Conservation (phyloP, 2,113 vertebrate genomes). For the Bos javanicus region DNA sequence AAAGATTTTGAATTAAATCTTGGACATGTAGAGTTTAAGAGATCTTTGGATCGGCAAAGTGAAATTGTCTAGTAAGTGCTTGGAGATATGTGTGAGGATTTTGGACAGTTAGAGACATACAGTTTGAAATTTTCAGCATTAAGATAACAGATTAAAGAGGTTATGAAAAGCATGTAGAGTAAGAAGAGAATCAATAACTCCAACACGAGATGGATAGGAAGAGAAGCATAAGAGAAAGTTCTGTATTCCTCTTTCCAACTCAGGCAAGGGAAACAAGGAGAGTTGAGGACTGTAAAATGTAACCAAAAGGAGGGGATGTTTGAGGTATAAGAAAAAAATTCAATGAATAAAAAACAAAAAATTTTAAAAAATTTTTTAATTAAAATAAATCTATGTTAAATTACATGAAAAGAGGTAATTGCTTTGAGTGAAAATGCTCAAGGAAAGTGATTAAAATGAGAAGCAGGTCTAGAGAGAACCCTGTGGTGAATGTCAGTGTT, state of each 20-base stretch:
- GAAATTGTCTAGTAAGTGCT: background rate
- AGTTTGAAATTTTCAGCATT: background rate
- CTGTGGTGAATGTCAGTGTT: background rate
- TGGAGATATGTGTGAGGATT: background rate
- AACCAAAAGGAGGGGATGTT: background rate
- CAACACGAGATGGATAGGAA: background rate
- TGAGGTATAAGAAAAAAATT: background rate
- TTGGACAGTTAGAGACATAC: background rate
- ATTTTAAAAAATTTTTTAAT: background rate
- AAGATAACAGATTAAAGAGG: background rate
- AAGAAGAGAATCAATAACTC: background rate
- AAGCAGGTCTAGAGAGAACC: background rate
- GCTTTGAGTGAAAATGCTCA: background rate
- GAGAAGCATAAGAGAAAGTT: background rate
- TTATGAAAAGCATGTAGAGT: background rate
- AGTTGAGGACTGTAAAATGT: background rate
- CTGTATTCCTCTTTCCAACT: background rate
- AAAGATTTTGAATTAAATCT: background rate
- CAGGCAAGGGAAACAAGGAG: background rate
- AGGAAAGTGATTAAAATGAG: constrained; percentile 18
- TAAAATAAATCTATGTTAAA: background rate
- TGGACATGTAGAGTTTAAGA: background rate
- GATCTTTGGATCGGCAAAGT: background rate
- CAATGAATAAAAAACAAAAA: background rate
- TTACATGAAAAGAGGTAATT: background rate